These are phyloP conservation scores for Melinopterus prodromus DNA, from an alignment of 2,888 invertebrate genomes.

Conservation along the genomic window DNA sequence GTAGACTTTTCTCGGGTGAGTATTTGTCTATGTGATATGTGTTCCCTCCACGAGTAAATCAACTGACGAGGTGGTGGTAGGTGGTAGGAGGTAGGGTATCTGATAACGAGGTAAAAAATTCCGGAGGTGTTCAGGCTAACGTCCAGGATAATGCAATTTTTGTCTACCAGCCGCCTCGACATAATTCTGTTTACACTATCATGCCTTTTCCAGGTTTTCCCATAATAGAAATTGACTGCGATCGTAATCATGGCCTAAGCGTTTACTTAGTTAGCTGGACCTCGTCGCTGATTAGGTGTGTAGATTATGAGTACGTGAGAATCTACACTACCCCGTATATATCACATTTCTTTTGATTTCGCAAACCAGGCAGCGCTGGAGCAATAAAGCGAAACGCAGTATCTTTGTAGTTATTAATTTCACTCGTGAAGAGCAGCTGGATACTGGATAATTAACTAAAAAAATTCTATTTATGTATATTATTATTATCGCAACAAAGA, in stretches of 20 bases:
- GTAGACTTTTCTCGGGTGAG: too few species aligned
- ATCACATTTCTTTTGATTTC: too few species aligned
- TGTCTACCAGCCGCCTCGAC: background rate
- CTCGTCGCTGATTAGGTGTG: background rate
- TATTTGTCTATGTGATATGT: too few species aligned
- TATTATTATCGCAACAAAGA: too few species aligned
- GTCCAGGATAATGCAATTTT: background rate
- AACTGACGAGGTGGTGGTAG: background rate
- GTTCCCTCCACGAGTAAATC: background rate
- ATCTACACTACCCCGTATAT: too few species aligned
- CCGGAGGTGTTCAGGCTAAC: background rate
- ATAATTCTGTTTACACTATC: background rate
- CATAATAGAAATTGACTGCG: background rate
- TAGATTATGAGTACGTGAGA: background rate
- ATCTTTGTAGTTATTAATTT: too few species aligned
- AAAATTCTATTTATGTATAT: too few species aligned
- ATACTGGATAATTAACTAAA: too few species aligned
- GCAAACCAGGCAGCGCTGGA: too few species aligned
- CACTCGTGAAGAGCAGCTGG: too few species aligned
- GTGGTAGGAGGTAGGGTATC: background rate
- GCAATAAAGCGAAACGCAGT: too few species aligned
- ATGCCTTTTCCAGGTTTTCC: background rate
- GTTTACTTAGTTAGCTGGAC: background rate
- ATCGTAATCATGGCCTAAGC: background rate
- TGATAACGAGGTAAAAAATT: background rate